A percentile compares a stretch with the other conserved stretches of the same genome.
These are phyloP conservation scores for Falco rusticolus DNA, from an alignment of 2,797 vertebrate genomes.

Conservation along the genomic window DNA sequence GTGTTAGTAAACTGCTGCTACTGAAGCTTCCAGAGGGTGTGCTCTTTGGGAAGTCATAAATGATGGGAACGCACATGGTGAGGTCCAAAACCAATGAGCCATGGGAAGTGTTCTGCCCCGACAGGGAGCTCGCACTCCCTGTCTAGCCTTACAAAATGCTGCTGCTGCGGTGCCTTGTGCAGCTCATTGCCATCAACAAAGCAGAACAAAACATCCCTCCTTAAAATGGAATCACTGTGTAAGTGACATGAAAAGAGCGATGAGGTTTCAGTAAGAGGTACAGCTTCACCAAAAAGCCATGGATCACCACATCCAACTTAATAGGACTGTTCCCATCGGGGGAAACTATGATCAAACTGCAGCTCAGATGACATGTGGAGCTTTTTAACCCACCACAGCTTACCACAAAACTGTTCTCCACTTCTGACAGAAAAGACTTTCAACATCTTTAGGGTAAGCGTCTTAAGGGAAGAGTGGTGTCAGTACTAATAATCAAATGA, in stretches of 20 bases:
- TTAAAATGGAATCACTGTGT: neutral
- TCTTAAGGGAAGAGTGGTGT: neutral
- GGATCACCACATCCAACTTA: neutral
- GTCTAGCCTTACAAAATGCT: neutral
- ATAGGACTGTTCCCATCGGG: neutral
- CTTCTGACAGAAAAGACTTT: neutral
- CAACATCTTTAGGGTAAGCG: neutral
- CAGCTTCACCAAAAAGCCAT: neutral
- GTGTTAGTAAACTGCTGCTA: neutral
- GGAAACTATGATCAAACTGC: neutral
- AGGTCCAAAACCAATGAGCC: neutral
- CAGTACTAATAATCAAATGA: slow-evolving; percentile 12
- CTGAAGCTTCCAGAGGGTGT: neutral
- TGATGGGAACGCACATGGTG: neutral
- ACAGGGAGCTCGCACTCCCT: rapidly evolving
- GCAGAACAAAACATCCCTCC: neutral
- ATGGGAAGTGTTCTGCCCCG: neutral
- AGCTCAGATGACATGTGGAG: neutral
- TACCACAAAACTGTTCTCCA: neutral
- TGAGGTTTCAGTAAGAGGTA: neutral
- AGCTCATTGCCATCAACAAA: neutral
- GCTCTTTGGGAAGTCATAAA: neutral
- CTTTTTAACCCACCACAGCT: neutral
- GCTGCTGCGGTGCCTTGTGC: neutral
- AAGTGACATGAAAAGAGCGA: neutral